A percentile compares a stretch with the other conserved stretches of the same genome.
phyloP scores from a whole-genome alignment of 2,797 vertebrate species.

The Melanotaenia pygmaea region DNA sequence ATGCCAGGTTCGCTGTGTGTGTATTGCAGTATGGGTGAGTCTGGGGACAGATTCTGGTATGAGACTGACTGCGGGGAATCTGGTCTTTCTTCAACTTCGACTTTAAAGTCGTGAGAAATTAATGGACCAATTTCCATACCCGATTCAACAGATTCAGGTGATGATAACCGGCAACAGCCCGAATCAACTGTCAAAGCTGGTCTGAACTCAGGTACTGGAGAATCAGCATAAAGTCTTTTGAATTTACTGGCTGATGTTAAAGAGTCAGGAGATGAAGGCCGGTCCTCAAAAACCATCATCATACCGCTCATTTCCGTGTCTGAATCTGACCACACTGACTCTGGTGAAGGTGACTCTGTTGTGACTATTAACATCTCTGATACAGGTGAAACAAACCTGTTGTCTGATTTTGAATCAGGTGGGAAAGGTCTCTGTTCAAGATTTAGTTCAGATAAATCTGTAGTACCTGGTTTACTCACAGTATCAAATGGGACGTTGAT shows the following conservation, averaged over 20 bases:
- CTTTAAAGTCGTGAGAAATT: slow-evolving; percentile 16
- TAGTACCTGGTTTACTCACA: slow-evolving; percentile 32
- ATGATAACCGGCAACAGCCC: slow-evolving; percentile 42
- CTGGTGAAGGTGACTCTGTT: slow-evolving; percentile 53
- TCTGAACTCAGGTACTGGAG: slow-evolving; percentile 54
- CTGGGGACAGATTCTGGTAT: slow-evolving; percentile 44
- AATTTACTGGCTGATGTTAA: slow-evolving; percentile 18
- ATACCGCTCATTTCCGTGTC: slow-evolving; percentile 15
- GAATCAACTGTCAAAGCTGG: slow-evolving; percentile 1
- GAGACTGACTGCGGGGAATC: slow-evolving; percentile 41
- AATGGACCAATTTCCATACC: slow-evolving; percentile 37
- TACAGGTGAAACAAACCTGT: slow-evolving; percentile 37
- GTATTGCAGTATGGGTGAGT: slow-evolving; percentile 52
- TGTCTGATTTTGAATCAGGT: slow-evolving; percentile 50
- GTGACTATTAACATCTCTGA: slow-evolving; percentile 42
- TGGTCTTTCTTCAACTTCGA: slow-evolving; percentile 33
- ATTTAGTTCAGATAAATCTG: slow-evolving; percentile 38
- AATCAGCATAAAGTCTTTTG: slow-evolving; percentile 52
- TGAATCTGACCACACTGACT: slow-evolving; percentile 54
- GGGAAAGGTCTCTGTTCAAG: slow-evolving; percentile 37
- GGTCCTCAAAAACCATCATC: slow-evolving; percentile 21
- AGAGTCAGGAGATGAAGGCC: slow-evolving; percentile 50
- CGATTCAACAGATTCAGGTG: slow-evolving; percentile 55
- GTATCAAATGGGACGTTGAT: not conserved
- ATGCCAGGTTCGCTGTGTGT: not conserved